These are phyloP conservation scores for Athripsodes cinereus DNA, from an alignment of 2,888 invertebrate genomes.

Conservation along the genomic window DNA sequence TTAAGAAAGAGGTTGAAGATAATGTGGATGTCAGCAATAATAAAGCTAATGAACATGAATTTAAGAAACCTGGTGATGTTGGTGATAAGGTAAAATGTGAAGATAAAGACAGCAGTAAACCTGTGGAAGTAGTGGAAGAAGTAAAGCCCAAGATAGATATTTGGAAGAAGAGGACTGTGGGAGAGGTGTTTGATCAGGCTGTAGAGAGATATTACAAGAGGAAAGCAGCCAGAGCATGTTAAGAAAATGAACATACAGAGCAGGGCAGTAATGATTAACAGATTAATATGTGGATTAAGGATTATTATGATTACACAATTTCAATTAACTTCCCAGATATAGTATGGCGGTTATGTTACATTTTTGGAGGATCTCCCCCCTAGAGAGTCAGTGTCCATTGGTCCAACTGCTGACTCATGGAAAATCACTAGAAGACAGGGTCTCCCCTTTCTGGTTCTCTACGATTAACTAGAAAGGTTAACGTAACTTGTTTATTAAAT, in stretches of 20 bases:
- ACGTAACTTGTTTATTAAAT: too few species aligned
- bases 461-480: too few species aligned
- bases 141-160: slow-evolving; percentile 59
- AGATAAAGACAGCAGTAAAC: slow-evolving; percentile 28
- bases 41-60: slow-evolving; percentile 28
- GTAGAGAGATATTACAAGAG: slow-evolving; percentile 69
- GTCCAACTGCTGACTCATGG: too few species aligned
- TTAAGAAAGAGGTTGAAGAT: slow-evolving; percentile 25
- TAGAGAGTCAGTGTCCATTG: too few species aligned
- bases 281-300: too few species aligned
- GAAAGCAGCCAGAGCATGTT: slow-evolving; percentile 49
- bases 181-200: slow-evolving; percentile 68
- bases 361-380: too few species aligned
- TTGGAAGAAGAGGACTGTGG: slow-evolving; percentile 82
- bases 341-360: too few species aligned
- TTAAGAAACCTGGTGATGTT: slow-evolving; percentile 26
- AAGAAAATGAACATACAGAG: slow-evolving; percentile 1
- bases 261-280: too few species aligned
- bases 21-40: slow-evolving; percentile 22
- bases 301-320: too few species aligned
- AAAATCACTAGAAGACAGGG: too few species aligned
- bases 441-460: too few species aligned
- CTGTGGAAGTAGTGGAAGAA: slow-evolving; percentile 25
- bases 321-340: too few species aligned
- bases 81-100: slow-evolving; percentile 20